Evolutionary conservation across 2,797 vertebrate species (phyloP).

Genomic region (Hybognathus amarus): DNA sequence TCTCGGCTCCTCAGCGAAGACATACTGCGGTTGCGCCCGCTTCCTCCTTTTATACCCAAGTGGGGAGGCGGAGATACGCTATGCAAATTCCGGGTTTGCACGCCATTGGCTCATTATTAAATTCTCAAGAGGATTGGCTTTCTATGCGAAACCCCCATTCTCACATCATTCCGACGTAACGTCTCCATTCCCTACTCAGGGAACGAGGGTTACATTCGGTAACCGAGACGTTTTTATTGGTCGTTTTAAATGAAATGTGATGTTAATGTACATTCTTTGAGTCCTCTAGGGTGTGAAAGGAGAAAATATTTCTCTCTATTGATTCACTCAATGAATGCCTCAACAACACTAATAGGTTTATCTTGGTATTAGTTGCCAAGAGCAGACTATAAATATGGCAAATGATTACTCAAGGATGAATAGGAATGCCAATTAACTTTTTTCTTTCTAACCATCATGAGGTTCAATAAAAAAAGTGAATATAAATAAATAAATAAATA

Average conservation of each 20-base stretch:
- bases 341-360: slow-evolving; percentile 16
- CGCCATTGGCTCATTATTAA: too few relatives aligned
- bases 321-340: neutral
- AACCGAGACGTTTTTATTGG: too few relatives aligned
- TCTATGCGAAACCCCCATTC: too few relatives aligned
- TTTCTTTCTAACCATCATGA: neutral
- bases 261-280: slow-evolving; percentile 8
- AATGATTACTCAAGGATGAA: neutral
- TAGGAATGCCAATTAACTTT: neutral
- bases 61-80: too few relatives aligned
- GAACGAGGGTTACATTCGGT: too few relatives aligned
- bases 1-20: too few relatives aligned
- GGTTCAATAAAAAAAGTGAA: neutral
- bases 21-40: too few relatives aligned
- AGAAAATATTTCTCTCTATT: slow-evolving; percentile 11
- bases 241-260: slow-evolving; percentile 15
- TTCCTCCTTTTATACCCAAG: too few relatives aligned
- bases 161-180: too few relatives aligned
- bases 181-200: too few relatives aligned
- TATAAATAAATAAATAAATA: neutral
- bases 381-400: slow-evolving; percentile 5
- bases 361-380: slow-evolving; percentile 2
- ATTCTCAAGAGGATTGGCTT: too few relatives aligned
- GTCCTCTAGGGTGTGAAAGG: neutral
- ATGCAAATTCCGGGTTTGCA: too few relatives aligned